Evolutionary conservation across 1,140 invertebrate genomes (phyloP).

Genomic region (Cyclina sinensis): DNA sequence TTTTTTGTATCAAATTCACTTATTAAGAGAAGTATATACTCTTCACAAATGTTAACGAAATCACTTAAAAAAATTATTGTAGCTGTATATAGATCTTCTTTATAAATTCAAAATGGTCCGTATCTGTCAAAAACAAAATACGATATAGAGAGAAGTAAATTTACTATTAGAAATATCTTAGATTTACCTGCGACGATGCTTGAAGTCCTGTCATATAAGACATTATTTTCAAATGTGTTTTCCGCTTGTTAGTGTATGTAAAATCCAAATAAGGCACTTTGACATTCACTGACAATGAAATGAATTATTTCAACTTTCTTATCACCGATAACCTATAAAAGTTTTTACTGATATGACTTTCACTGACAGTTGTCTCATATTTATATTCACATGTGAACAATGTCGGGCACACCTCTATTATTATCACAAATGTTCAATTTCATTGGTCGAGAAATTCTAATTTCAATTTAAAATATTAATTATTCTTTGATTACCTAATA

Average conservation of each 20-base stretch:
- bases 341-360: constrained; percentile 11
- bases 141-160: no score
- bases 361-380: not conserved
- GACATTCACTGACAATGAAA: not conserved
- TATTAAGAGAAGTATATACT: no score
- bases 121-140: no score
- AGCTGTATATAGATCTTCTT: no score
- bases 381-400: constrained; percentile 5
- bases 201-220: not conserved
- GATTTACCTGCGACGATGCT: not conserved
- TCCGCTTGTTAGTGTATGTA: not conserved
- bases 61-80: no score
- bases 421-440: not conserved
- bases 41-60: no score
- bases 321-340: constrained; percentile 18
- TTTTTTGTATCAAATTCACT: no score
- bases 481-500: constrained; percentile 1
- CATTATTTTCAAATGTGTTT: not conserved
- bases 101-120: no score
- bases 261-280: constrained; percentile 5
- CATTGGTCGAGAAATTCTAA: constrained; percentile 42
- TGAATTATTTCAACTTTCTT: constrained; percentile 19
- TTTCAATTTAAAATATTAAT: constrained; percentile 47
- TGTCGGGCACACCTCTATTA: not conserved
- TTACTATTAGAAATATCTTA: no score